These are phyloP conservation scores for Euclidia mi DNA, from an alignment of 2,888 invertebrate genomes.

Conservation along the genomic window DNA sequence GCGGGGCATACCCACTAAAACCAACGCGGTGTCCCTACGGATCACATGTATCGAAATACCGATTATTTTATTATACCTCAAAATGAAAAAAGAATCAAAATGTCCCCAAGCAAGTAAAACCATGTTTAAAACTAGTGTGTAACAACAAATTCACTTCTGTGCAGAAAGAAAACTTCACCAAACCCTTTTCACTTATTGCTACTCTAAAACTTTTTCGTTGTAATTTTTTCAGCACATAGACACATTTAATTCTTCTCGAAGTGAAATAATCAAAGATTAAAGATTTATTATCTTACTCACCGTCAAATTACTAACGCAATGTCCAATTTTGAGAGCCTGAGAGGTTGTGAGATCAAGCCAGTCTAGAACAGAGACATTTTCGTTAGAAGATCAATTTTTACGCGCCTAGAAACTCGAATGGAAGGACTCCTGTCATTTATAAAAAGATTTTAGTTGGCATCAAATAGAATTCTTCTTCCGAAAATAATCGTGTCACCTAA, in stretches of 20 bases:
- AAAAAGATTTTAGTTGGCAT: constrained; percentile 53
- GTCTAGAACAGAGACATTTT: constrained; percentile 32
- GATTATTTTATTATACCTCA: too few relatives aligned
- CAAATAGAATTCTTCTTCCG: constrained; percentile 47
- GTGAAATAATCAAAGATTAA: neutral
- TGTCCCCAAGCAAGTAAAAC: too few relatives aligned
- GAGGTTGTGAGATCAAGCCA: constrained; percentile 25
- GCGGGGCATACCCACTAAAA: too few relatives aligned
- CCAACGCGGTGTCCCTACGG: too few relatives aligned
- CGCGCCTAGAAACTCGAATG: constrained; percentile 51
- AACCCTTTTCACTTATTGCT: constrained; percentile 11
- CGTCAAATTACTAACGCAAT: neutral
- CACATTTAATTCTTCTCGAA: neutral
- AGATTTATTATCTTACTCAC: neutral
- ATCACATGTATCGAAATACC: too few relatives aligned
- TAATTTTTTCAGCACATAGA: neutral
- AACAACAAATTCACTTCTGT: neutral
- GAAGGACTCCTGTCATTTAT: constrained; percentile 47
- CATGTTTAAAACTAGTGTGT: too few relatives aligned
- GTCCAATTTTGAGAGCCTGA: too few relatives aligned
- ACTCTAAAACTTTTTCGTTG: too few relatives aligned
- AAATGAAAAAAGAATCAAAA: too few relatives aligned
- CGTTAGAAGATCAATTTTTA: constrained; percentile 55
- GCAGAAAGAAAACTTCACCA: constrained; percentile 1
- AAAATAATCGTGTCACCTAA: constrained; percentile 51